Conservation (phyloP, 2,888 invertebrate genomes). For the Acanthopleura granulata region DNA sequence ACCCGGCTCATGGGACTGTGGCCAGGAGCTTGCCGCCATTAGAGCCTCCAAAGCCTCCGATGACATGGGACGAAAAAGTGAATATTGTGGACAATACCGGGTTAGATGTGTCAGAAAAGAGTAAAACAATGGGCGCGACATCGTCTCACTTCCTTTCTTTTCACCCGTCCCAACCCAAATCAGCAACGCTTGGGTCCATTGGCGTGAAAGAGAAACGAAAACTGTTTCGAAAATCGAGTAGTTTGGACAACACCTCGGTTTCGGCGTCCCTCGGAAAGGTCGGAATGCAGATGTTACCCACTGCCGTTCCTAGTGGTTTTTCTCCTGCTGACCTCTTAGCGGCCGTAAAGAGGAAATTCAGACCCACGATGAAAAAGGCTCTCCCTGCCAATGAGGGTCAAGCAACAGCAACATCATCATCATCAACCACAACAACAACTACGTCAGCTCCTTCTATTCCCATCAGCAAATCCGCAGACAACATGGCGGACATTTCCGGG, state of each 20-base stretch:
- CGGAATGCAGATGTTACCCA: conserved; percentile 38
- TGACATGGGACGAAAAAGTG: conserved; percentile 38
- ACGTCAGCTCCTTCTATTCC: conserved; percentile 1
- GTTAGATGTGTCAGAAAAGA: background rate
- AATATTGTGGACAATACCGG: conserved; percentile 26
- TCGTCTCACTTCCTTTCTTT: conserved; percentile 18
- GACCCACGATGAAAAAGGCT: conserved; percentile 37
- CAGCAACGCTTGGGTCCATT: conserved; percentile 17
- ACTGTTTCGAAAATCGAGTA: conserved; percentile 42
- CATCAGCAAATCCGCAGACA: conserved; percentile 17
- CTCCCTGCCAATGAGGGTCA: background rate
- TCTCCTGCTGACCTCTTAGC: conserved; percentile 49
- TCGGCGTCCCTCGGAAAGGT: conserved; percentile 41
- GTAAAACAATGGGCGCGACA: background rate
- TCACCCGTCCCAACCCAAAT: background rate
- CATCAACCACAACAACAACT: background rate
- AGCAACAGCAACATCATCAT: background rate
- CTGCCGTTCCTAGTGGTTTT: conserved; percentile 46
- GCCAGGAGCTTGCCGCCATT: conserved; percentile 24
- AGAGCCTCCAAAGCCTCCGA: conserved; percentile 25
- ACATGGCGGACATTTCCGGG: conserved; percentile 15
- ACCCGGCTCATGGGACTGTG: conserved; percentile 26
- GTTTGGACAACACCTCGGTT: conserved; percentile 43
- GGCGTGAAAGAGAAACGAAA: conserved; percentile 45
- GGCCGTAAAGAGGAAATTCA: conserved; percentile 52